Evolutionary conservation across 1,140 invertebrate genomes (phyloP), one percentile per base, ranked within the genome.

Genomic region (Drosophila triauraria): DNA sequence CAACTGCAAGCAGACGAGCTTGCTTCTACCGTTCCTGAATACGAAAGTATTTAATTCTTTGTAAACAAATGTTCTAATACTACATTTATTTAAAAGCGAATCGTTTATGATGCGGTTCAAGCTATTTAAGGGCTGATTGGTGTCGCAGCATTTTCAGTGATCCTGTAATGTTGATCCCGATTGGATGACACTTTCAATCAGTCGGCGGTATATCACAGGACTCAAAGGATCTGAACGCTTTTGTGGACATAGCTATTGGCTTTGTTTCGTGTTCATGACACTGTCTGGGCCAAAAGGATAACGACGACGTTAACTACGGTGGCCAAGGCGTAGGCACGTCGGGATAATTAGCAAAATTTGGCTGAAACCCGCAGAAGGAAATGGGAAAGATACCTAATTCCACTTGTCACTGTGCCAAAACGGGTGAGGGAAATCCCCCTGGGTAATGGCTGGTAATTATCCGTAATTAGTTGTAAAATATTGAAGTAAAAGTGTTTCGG

Each of bases 401-500:
- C 77, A 67, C 68, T 87, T 72, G 83, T 75, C 76, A n/a, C n/a
- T n/a, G n/a, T n/a, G n/a, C n/a, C n/a, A n/a, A n/a, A n/a, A n/a
- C n/a, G n/a, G n/a, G 76, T 40, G 46, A 42, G 12, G 38, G 17
- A 51, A 82, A 80, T 58, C 64, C 78, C 69, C 81, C 75, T 63
- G 81, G 70, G 81, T 85, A 90, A 90, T 85, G 81, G 61, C 75
- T 82, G 85, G 65, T 90, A 90, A 91, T 90, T 90, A 91, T 90
- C 75, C 86, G 57, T 90, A 85, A 90, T 90, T 90, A 90, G 86
- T 90, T 90, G 82, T 91, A 90, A 90, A 90, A 90, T 90, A 90
- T 90, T 90, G 71, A 90, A 81, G 81, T 63, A 46, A 80, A 85
- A 83, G 62, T 88, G 67, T 83, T 78, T 88, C 58, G 64, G 51